A percentile compares a stretch with the other conserved stretches of the same genome.
These are phyloP conservation scores for Lottia scabra DNA, from an alignment of 2,888 invertebrate species.

Conservation along the genomic window DNA sequence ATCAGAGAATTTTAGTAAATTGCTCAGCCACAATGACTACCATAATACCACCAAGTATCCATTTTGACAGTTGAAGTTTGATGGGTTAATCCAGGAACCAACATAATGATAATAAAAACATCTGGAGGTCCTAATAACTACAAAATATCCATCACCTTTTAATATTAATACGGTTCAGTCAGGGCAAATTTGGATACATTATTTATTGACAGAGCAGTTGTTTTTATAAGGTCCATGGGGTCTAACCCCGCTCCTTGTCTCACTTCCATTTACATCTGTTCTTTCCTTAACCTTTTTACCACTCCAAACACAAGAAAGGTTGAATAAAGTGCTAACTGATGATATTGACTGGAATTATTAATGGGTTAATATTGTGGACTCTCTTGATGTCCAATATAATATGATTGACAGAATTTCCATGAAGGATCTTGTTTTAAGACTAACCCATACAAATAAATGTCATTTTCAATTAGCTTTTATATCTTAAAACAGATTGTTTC, in stretches of 20 bases:
- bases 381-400: background rate
- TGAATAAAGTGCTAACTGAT: background rate
- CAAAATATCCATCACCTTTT: background rate
- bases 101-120: constrained; percentile 2
- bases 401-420: background rate
- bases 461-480: background rate
- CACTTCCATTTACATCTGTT: constrained; percentile 5
- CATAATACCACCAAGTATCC: too few species aligned
- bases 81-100: too few species aligned
- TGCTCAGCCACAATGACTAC: too few species aligned
- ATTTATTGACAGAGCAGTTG: background rate
- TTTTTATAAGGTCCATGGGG: constrained; percentile 3
- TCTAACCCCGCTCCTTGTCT: background rate
- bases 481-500: background rate
- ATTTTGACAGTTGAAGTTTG: too few species aligned
- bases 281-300: background rate
- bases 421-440: background rate
- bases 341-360: background rate
- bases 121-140: background rate
- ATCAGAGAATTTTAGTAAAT: too few species aligned
- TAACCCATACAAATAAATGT: background rate
- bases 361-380: background rate
- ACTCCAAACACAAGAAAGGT: background rate
- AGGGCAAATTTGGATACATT: too few species aligned
- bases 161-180: too few species aligned